Conservation (phyloP, 2,113 vertebrate species). For the Silurus glanis region DNA sequence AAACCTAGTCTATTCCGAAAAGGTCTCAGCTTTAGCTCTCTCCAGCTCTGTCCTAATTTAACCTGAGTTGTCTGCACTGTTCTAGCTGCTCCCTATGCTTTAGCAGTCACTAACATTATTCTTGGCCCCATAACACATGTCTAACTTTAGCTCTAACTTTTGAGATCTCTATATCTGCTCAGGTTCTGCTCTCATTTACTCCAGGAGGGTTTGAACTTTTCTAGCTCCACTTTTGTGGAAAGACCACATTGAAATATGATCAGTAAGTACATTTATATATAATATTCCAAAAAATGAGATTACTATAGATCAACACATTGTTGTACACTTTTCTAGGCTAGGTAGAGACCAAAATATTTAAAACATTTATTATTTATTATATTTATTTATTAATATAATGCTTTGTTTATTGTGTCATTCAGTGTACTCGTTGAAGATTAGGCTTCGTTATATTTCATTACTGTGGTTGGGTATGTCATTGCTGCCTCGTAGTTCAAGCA, state of each 20-base stretch:
- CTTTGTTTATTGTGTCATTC: not conserved
- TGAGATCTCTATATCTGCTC: not conserved
- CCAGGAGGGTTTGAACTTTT: not conserved
- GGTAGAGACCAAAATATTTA: not conserved
- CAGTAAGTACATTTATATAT: not conserved
- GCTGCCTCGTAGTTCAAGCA: not conserved
- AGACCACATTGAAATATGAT: not conserved
- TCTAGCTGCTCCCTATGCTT: not conserved
- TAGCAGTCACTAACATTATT: not conserved
- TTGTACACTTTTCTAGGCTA: not conserved
- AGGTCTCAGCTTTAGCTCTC: not conserved
- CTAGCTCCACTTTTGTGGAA: not conserved
- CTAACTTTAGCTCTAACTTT: slow-evolving; percentile 12
- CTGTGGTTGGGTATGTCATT: not conserved
- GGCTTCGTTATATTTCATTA: not conserved
- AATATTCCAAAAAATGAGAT: not conserved
- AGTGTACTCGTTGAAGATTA: not conserved
- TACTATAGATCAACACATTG: not conserved
- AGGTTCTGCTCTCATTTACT: not conserved
- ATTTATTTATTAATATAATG: not conserved
- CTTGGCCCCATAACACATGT: not conserved
- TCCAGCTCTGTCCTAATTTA: slow-evolving; percentile 2
- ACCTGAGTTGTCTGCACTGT: not conserved
- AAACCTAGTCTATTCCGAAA: not conserved
- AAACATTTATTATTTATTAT: not conserved